A percentile compares a stretch with the other conserved stretches of the same genome.
Conservation (phyloP, 2,113 vertebrate genomes). For the Centropristis striata region DNA sequence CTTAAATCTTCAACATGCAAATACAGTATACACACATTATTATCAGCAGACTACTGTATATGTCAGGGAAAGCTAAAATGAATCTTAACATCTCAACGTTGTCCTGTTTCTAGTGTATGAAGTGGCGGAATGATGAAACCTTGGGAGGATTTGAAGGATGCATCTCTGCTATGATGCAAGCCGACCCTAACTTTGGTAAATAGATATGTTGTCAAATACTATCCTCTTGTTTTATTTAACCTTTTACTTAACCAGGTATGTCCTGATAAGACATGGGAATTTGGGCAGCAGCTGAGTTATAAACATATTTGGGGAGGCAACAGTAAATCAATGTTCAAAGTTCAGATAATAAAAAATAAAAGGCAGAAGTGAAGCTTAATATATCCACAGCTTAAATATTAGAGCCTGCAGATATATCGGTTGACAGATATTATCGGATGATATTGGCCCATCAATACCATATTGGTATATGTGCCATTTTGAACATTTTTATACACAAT, state of each 20-base stretch:
- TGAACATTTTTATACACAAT: too few species aligned
- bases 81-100: background rate
- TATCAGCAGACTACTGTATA: background rate
- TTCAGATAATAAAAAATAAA: background rate
- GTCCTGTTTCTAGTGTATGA: conserved; percentile 86
- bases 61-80: background rate
- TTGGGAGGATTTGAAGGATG: conserved; percentile 93
- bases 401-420: too few species aligned
- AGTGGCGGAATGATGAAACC: conserved; percentile 89
- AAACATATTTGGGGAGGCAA: background rate
- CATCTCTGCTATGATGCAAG: conserved; percentile 86
- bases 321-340: background rate
- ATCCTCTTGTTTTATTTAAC: background rate
- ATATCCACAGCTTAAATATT: background rate
- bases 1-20: too few species aligned
- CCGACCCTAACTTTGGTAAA: conserved; percentile 93
- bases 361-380: background rate
- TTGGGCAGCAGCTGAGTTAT: background rate
- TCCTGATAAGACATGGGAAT: too few species aligned
- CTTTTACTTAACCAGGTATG: background rate
- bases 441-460: too few species aligned
- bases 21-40: background rate
- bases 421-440: too few species aligned
- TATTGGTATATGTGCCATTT: too few species aligned
- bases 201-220: background rate